Base-by-base conservation (phyloP, 2,113 vertebrate species). In the Octodon degus region DNA sequence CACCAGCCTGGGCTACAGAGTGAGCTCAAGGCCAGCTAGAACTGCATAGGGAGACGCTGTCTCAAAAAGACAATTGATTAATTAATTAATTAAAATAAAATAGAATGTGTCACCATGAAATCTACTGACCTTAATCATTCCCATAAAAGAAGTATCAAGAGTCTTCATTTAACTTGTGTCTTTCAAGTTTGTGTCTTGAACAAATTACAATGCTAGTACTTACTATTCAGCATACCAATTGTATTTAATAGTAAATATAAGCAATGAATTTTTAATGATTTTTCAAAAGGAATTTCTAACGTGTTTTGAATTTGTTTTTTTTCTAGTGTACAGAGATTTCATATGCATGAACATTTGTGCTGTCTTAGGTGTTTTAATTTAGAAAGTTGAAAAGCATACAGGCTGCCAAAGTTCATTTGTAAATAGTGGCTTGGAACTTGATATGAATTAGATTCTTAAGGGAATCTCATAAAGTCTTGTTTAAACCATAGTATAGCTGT, bases 391-490 rank as follows among this genome's bases (percentile, higher is more conserved):
- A 97, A 94, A 92, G 72, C 63, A 95, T 86, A 65, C 34, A 93
- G 86, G 32, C 81, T 96, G 70, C 34, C 79, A 85, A 94, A 97
- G 68, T 74, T 92, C 70, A 85, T 81, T 93, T 97, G 95, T 96
- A 98, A 97, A 95, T 97, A 98, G 92, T 96, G 79, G 80, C 93
- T 95, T 93, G 50, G 83, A 93, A 95, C 27, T 80, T 84, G 63
- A 1, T 92, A 43, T 79, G 83, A 94, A 80, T 86, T 94, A 89
- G 94, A 94, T 89, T 92, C 82, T 89, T 96, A 95, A 43, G 62
- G 43, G 83, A 93, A 90, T 65, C 87, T 93, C 60, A 30, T 94
- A 88, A 97, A 96, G 80, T 30, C 74, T 92, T 96, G 76, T 84
- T 94, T 89, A 92, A 92, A 74, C 70, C 76, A 19, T 90, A 25